Conservation (phyloP, 1,140 invertebrate species). For the Platorchestia sp. region DNA sequence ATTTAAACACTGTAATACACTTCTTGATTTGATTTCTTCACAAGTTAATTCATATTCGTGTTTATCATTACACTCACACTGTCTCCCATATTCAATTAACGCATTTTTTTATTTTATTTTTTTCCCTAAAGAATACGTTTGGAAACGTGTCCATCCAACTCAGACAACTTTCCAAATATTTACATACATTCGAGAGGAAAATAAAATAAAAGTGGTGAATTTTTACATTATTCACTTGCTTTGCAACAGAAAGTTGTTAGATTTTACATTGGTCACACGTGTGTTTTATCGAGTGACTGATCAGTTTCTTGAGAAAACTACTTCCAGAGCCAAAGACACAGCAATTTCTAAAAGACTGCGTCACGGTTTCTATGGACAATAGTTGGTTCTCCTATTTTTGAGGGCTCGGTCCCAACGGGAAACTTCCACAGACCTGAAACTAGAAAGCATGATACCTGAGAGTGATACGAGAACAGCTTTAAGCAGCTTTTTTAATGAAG, state of each 20-base stretch:
- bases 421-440: background rate
- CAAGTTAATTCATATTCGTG: no score
- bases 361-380: background rate
- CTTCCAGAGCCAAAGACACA: background rate
- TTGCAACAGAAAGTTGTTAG: background rate
- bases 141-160: background rate
- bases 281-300: background rate
- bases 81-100: no score
- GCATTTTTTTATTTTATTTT: no score
- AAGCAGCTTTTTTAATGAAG: no score
- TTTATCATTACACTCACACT: no score
- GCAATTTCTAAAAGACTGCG: background rate
- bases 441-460: background rate
- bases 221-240: background rate
- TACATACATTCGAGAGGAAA: background rate
- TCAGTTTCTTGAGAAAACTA: background rate
- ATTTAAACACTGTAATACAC: no score
- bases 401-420: background rate
- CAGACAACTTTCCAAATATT: background rate
- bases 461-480: background rate
- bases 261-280: background rate
- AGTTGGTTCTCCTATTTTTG: background rate
- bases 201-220: background rate
- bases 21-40: no score
- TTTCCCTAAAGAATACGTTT: no score